Percentiles rank a stretch among this genome's conserved stretches.
phyloP scores from a whole-genome alignment of 2,113 vertebrate genomes.

The Marcusenius ussheri region DNA sequence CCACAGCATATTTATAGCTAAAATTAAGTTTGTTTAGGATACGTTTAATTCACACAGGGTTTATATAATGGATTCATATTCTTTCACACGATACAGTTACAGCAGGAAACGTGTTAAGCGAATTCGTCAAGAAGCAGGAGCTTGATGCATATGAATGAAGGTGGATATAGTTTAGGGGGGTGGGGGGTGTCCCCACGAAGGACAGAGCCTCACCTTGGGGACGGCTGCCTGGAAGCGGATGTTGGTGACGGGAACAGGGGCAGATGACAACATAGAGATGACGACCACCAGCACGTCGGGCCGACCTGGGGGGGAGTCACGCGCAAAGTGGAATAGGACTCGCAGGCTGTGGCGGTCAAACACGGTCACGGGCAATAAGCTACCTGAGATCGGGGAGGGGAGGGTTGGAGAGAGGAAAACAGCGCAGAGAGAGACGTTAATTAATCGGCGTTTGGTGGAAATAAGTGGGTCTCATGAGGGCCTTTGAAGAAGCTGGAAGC shows the following conservation, averaged over 20 bases:
- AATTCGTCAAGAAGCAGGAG: background rate
- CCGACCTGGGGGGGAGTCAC: constrained; percentile 72
- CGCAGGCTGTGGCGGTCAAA: constrained; percentile 90
- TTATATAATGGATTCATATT: background rate
- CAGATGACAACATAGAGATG: constrained; percentile 92
- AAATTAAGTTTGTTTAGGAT: background rate
- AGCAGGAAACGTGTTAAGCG: background rate
- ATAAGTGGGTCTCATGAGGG: background rate
- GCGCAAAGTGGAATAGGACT: constrained; percentile 89
- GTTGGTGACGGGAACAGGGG: constrained; percentile 78
- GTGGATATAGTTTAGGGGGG: background rate
- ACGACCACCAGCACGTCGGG: constrained; percentile 89
- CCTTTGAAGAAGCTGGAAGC: background rate
- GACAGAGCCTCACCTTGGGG: constrained; percentile 71
- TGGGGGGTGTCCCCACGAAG: too few species aligned
- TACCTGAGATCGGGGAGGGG: constrained; percentile 60
- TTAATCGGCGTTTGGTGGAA: background rate
- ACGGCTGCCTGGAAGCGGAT: constrained; percentile 94
- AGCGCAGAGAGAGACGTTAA: background rate
- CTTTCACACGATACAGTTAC: background rate
- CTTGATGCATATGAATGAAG: background rate
- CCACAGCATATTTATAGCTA: background rate
- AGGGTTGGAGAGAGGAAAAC: background rate
- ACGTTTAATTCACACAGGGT: background rate
- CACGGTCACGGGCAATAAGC: constrained; percentile 83